These are phyloP conservation scores for Ptilonorhynchus violaceus DNA, from an alignment of 2,113 vertebrate genomes.

Conservation along the genomic window DNA sequence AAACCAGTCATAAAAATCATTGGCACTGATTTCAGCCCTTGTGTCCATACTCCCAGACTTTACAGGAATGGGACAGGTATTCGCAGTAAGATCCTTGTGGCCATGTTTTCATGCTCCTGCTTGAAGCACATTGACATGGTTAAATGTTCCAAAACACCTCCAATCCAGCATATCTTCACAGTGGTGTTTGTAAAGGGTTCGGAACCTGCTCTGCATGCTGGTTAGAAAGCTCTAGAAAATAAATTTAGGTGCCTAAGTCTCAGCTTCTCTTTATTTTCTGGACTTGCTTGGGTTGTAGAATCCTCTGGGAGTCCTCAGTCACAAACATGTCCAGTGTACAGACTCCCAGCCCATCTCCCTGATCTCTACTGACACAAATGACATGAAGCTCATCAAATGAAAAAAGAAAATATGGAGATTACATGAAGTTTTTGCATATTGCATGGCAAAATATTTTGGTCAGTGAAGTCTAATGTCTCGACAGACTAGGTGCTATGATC, in stretches of 20 bases:
- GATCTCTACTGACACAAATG: neutral
- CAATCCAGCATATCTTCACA: neutral
- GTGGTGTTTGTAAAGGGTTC: neutral
- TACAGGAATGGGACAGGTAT: neutral
- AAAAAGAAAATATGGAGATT: neutral
- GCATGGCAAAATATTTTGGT: neutral
- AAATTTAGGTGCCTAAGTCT: neutral
- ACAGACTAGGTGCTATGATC: neutral
- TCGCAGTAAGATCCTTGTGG: neutral
- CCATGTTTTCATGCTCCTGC: neutral
- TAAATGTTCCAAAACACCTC: neutral
- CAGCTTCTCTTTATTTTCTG: neutral
- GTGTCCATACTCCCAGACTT: neutral
- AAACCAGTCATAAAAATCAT: neutral
- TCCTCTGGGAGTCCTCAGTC: neutral
- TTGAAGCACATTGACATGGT: neutral
- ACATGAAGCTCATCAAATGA: neutral
- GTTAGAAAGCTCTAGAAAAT: neutral
- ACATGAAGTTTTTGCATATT: neutral
- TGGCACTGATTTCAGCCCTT: neutral
- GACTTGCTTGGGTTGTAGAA: neutral
- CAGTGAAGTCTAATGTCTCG: neutral
- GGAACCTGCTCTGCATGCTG: neutral
- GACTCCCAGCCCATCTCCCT: neutral
- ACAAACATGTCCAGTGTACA: neutral